Conservation (phyloP, 2,113 vertebrate species). For the Empidonax alnorum region DNA sequence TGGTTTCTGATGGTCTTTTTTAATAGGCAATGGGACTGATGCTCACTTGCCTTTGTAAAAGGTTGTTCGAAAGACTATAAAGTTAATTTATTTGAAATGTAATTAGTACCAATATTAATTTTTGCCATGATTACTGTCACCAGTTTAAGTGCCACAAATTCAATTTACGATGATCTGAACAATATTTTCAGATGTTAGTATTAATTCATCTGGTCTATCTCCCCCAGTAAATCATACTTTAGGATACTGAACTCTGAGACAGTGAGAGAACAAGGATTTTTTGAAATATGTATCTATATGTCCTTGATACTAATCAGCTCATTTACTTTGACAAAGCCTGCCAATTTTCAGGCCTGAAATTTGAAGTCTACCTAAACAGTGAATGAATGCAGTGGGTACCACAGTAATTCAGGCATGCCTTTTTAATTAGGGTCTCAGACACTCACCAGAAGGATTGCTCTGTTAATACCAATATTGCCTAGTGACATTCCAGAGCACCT, state of each 20-base stretch:
- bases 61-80: constrained; percentile 61
- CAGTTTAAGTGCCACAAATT: constrained; percentile 55
- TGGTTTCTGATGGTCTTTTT: constrained; percentile 41
- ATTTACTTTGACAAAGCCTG: neutral
- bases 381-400: neutral
- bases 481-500: neutral
- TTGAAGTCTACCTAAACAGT: neutral
- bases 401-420: neutral
- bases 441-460: neutral
- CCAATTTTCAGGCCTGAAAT: neutral
- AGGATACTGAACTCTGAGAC: neutral
- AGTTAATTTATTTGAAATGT: constrained; percentile 68
- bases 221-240: neutral
- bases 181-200: neutral
- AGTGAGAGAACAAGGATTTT: neutral
- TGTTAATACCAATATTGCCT: neutral
- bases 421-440: neutral
- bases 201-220: neutral
- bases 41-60: constrained; percentile 54
- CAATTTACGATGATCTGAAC: constrained; percentile 37
- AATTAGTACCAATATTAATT: constrained; percentile 72
- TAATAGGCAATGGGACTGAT: constrained; percentile 1
- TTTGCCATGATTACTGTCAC: constrained; percentile 59
- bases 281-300: neutral
- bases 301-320: constrained; percentile 49